phyloP scores from a whole-genome alignment of 2,113 vertebrate genomes.

The Coptodon bakossiorum region DNA sequence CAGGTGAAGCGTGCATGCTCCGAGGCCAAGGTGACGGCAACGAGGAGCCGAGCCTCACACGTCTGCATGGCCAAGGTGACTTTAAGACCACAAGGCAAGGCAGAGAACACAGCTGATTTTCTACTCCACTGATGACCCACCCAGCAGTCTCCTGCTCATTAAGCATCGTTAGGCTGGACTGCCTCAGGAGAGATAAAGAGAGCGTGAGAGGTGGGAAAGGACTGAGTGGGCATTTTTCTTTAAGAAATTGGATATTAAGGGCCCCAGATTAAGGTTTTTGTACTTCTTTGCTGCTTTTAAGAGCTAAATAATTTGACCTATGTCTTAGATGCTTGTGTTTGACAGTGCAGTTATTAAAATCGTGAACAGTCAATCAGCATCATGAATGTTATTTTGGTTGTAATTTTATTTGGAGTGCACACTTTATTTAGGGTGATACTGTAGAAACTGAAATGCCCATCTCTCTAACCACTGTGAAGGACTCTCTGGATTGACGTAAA shows the following conservation, averaged over 20 bases:
- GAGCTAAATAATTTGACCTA: not conserved
- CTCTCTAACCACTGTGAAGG: not conserved
- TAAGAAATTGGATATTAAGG: not conserved
- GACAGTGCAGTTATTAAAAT: not conserved
- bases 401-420: not conserved
- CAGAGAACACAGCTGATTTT: slow-evolving; percentile 1
- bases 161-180: not conserved
- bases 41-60: not conserved
- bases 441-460: not conserved
- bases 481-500: not conserved
- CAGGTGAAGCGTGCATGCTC: not conserved
- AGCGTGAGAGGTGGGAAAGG: not conserved
- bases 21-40: slow-evolving; percentile 22
- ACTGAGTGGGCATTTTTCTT: not conserved
- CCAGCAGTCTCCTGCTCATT: slow-evolving; percentile 21
- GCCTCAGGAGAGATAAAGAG: not conserved
- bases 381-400: not conserved
- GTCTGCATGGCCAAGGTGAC: slow-evolving; percentile 39
- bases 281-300: not conserved
- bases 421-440: not conserved
- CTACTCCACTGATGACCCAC: not conserved
- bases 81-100: not conserved
- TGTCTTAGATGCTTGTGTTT: not conserved
- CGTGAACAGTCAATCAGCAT: fast-evolving
- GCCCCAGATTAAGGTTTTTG: not conserved